Percentiles rank a stretch among this genome's conserved stretches.
phyloP scores from a whole-genome alignment of 2,113 vertebrate species.

The Polypterus senegalus region DNA sequence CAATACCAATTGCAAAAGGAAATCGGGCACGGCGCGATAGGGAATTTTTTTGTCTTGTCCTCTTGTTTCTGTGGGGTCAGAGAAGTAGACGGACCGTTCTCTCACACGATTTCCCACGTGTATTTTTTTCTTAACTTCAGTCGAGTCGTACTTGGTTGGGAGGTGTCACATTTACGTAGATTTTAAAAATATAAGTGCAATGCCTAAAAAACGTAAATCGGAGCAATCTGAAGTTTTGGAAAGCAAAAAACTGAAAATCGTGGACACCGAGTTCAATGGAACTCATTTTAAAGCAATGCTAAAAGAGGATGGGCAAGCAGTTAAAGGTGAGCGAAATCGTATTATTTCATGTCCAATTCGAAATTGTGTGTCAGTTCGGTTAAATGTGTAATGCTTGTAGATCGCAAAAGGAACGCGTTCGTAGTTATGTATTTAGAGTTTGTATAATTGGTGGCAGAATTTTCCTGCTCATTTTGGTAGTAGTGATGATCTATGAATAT shows the following conservation, averaged over 20 bases:
- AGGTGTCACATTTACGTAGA: not conserved
- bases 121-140: not conserved
- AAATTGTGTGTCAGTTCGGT: too few relatives aligned
- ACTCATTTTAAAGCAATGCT: conserved; percentile 69
- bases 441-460: not conserved
- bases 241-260: conserved; percentile 34
- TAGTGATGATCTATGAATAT: not conserved
- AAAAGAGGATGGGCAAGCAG: conserved; percentile 46
- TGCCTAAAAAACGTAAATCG: conserved; percentile 43
- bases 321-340: conserved; percentile 46
- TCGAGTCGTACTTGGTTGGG: not conserved
- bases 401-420: not conserved
- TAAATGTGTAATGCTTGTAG: too few relatives aligned
- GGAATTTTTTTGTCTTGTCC: too few relatives aligned
- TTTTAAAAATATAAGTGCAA: conserved; percentile 16
- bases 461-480: not conserved
- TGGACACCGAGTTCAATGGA: conserved; percentile 59
- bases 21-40: too few relatives aligned
- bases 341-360: too few relatives aligned
- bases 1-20: too few relatives aligned
- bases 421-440: not conserved
- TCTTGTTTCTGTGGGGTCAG: not conserved
- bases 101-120: not conserved
- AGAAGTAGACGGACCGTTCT: not conserved
- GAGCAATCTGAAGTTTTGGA: conserved; percentile 15